Base-by-base conservation (phyloP, 1,140 invertebrate species). In the Drosophila lini region DNA sequence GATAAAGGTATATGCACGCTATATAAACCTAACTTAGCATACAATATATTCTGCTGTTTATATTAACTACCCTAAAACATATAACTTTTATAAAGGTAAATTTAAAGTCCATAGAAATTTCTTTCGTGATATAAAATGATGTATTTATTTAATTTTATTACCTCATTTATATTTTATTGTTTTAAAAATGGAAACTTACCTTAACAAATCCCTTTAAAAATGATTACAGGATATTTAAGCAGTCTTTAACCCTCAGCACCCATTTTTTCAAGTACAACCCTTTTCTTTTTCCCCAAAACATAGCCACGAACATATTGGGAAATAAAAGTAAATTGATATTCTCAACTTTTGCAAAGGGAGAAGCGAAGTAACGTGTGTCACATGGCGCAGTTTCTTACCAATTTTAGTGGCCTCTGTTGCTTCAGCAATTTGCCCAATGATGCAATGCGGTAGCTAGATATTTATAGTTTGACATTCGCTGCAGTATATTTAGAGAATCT, bases 281-380 rank as follows among this genome's bases (percentile, higher is more conserved):
- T 55, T 60, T 42, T 9, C n/a, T 1, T 41, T 55, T 28, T 5
- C 11, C 15, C 64, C 25, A 75, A 74, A 73, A 81, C 57, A 65
- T 28, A 58, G 45, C 62, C 65, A 60, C 59, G 55, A 75, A 67
- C 69, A 73, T 25, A 25, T 50, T 36, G 65, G 63, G 64, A 86
- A 73, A 86, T 86, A 86, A 86, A 86, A 86, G 65, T 82, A 88
- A 88, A 86, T 86, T 80, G 83, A 82, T 88, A 80, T 88, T 73
- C 79, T 83, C 83, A 86, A 82, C 83, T 86, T 76, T 74, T 55
- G 56, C 32, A 28, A 34, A 10, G n/a, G 31, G 25, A n/a, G 40
- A n/a, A 40, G 15, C 13, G 41, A 25, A 36, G 16, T 15, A 45
- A 45, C 58, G 64, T 56, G 48, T 62, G 62, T 78, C 78, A 50